Evolutionary conservation across 2,797 vertebrate species (phyloP), one percentile per base, ranked within the genome.

Genomic region (Gambelia wislizenii): DNA sequence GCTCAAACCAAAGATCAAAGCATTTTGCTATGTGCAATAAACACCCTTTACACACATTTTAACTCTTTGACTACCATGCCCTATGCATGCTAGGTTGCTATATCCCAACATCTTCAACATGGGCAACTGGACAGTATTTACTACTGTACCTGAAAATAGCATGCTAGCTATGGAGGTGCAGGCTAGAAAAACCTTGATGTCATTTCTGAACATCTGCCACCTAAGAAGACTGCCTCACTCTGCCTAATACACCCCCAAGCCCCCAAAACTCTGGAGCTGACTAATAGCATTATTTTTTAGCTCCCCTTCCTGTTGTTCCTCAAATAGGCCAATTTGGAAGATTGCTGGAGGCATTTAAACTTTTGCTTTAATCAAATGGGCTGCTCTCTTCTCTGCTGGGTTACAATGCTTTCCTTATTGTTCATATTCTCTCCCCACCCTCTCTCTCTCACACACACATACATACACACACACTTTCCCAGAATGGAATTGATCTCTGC

Each of bases 401-500:
- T 89, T 89, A 91, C 54, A 79, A 89, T 22, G 5, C 22, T 59
- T 59, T 20, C 56, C 5, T 59, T 59, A 22, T 59, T 59, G 18
- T 59, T 59, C 20, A 59, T 25, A 59, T 22, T 33, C 0, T 67
- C 64, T 67, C 64, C 7, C 25, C 80, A n/a, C 16, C 16, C 16
- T 0, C 13, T 4, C 12, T n/a, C 10, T 4, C 61, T 4, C 59
- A 3, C 33, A 2, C 6, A 27, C 30, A 18, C 22, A 27, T 9
- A 42, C 18, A 59, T 6, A 25, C 4, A 59, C 18, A 47, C 18
- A 25, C 20, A 13, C 6, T 10, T 54, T 39, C 3, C 52, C 6
- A 47, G 70, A 36, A 61, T 56, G 13, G 22, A 93, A 96, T 96
- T 84, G 86, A 95, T 96, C 91, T 90, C 94, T 76, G 64, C 85